Evolutionary conservation across 2,888 invertebrate genomes (phyloP), one percentile per base, ranked within the genome.

Genomic region (Slavum lentiscoides): DNA sequence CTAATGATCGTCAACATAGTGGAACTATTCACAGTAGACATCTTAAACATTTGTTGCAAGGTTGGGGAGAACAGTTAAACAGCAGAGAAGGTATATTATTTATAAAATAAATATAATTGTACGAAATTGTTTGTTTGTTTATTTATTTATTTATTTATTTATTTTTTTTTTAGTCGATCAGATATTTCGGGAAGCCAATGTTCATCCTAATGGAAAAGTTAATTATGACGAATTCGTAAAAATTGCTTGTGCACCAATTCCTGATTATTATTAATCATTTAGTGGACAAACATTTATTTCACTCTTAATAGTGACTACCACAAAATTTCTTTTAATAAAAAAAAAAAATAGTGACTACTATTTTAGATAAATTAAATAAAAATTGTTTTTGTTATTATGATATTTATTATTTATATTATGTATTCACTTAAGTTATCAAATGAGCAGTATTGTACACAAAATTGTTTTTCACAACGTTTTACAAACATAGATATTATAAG

Each of bases 221-320:
- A 91, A 92, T n/a, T 96, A 96, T 85, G 92, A 95, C 84, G 96
- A 96, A 86, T 96, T 96, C 86, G 93, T 96, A 0, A 94, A 95
- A 87, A 95, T 96, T 84, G 93, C 95, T 5, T 95, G 95, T 87
- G 95, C 96, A 5, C 96, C 96, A 0, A 94, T 95, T 7, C 96
- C 96, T 0, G 96, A 96, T 87, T 96, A 96, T 86, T 96, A 96
- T 85, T 95, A 87, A 89, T 73, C 69, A 17, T 55, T 23, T 58
- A 55, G 39, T 68, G 30, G 30, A 0, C 53, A 49, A 49, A 59
- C 9, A 58, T 19, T 66, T n/a, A 43, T 43, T 66, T 59, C 21
- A 59, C 5, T 53, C 9, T 68, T 49, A 23, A 58, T 59, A 59
- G 8, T 11, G 5, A 11, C 11, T 61, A 73, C 0, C n/a, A n/a